phyloP scores from a whole-genome alignment of 1,140 invertebrate species.

The Hesperophylax magnus region DNA sequence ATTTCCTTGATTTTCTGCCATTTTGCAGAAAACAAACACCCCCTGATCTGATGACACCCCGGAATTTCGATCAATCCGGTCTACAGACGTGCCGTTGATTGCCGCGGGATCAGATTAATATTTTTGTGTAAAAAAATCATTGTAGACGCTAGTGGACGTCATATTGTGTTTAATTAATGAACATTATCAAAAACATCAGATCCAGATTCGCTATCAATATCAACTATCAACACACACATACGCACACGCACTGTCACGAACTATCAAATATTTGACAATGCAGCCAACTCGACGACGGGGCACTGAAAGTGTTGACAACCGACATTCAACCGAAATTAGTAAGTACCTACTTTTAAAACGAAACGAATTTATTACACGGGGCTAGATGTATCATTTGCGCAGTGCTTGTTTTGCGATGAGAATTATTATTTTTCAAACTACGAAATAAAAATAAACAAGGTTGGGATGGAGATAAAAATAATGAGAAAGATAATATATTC shows the following conservation, averaged over 20 bases:
- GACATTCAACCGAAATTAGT: too few relatives aligned
- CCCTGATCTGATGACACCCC: conserved; percentile 46
- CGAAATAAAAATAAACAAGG: too few relatives aligned
- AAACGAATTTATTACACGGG: too few relatives aligned
- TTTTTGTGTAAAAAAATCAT: conserved; percentile 15
- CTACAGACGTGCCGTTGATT: conserved; percentile 11
- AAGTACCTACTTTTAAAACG: too few relatives aligned
- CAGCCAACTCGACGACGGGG: not conserved
- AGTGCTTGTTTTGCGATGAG: too few relatives aligned
- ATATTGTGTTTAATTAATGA: conserved; percentile 36
- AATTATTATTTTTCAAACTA: too few relatives aligned
- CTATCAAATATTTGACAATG: conserved; percentile 29
- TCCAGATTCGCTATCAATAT: conserved; percentile 15
- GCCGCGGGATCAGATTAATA: conserved; percentile 7
- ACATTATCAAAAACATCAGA: conserved; percentile 35
- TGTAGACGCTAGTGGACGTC: conserved; percentile 10
- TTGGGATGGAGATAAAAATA: too few relatives aligned
- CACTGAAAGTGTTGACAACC: too few relatives aligned
- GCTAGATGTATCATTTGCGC: too few relatives aligned
- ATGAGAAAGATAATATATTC: too few relatives aligned
- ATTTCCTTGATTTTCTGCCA: conserved; percentile 52
- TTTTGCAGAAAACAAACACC: conserved; percentile 51
- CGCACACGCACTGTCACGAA: conserved; percentile 11
- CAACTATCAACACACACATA: conserved; percentile 33
- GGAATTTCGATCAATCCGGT: conserved; percentile 3